phyloP scores from a whole-genome alignment of 1,140 invertebrate species.

The Drosophila repleta region DNA sequence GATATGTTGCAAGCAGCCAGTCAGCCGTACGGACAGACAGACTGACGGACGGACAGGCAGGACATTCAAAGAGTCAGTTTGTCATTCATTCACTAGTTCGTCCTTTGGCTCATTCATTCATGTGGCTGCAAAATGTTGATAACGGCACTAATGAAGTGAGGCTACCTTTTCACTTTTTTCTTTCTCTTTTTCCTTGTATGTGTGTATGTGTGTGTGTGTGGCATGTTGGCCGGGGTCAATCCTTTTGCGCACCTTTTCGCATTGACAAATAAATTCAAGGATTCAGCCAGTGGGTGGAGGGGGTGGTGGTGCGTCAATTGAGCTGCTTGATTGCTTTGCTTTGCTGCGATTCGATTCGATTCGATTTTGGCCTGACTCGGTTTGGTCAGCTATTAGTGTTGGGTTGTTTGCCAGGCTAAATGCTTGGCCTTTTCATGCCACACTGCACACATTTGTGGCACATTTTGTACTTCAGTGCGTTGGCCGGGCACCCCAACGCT shows the following conservation, averaged over 20 bases:
- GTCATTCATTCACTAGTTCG: slow-evolving; percentile 37
- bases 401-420: slow-evolving; percentile 64
- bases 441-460: slow-evolving; percentile 77
- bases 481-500: slow-evolving; percentile 21
- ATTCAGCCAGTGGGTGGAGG: neutral
- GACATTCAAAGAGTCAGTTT: slow-evolving; percentile 20
- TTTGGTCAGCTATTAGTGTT: slow-evolving; percentile 70
- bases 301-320: slow-evolving; percentile 33
- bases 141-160: slow-evolving; percentile 79
- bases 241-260: slow-evolving; percentile 70
- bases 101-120: slow-evolving; percentile 55
- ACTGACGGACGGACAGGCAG: slow-evolving; percentile 33
- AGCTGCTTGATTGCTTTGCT: slow-evolving; percentile 72
- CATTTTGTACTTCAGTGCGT: slow-evolving; percentile 73
- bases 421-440: slow-evolving; percentile 76
- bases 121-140: slow-evolving; percentile 74
- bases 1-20: slow-evolving; percentile 67
- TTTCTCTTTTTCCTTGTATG: slow-evolving; percentile 4
- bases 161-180: slow-evolving; percentile 57
- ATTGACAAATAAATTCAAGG: slow-evolving; percentile 76
- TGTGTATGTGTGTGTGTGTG: neutral
- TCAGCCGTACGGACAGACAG: slow-evolving; percentile 12
- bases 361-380: slow-evolving; percentile 11
- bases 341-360: slow-evolving; percentile 24
- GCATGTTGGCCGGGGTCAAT: slow-evolving; percentile 39